phyloP scores from a whole-genome alignment of 2,888 invertebrate species.

The Ormyrus pomaceus region DNA sequence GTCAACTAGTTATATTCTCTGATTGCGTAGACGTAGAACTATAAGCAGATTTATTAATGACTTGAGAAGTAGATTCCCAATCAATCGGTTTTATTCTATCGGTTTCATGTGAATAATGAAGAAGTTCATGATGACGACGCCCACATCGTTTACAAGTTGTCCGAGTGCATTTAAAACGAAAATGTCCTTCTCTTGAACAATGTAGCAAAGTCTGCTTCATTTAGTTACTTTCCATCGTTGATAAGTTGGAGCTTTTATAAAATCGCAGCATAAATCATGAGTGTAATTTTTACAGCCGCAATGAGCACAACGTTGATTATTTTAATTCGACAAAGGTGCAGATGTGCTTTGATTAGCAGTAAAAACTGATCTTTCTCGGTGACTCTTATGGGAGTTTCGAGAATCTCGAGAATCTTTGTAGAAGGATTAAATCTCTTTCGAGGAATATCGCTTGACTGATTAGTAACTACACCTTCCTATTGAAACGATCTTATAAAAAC shows the following conservation, averaged over 20 bases:
- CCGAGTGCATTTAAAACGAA: not conserved
- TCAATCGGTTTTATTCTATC: not conserved
- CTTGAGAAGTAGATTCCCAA: not conserved
- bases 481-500: too few species aligned
- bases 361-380: too few species aligned
- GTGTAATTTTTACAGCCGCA: not conserved
- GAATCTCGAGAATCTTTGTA: too few species aligned
- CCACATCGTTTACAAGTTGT: not conserved
- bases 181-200: not conserved
- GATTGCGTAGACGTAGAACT: too few species aligned
- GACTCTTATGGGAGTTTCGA: too few species aligned
- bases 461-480: too few species aligned
- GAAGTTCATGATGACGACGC: not conserved
- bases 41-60: not conserved
- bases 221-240: not conserved
- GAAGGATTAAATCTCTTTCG: too few species aligned
- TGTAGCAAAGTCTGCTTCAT: not conserved
- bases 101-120: not conserved
- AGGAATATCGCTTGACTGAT: too few species aligned
- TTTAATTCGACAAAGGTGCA: not conserved
- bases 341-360: not conserved
- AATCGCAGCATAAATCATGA: not conserved
- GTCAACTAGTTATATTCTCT: not conserved
- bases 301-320: not conserved
- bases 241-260: not conserved